Evolutionary conservation across 2,797 vertebrate species (phyloP), one percentile per base, ranked within the genome.

Genomic region (Podargus strigoides): DNA sequence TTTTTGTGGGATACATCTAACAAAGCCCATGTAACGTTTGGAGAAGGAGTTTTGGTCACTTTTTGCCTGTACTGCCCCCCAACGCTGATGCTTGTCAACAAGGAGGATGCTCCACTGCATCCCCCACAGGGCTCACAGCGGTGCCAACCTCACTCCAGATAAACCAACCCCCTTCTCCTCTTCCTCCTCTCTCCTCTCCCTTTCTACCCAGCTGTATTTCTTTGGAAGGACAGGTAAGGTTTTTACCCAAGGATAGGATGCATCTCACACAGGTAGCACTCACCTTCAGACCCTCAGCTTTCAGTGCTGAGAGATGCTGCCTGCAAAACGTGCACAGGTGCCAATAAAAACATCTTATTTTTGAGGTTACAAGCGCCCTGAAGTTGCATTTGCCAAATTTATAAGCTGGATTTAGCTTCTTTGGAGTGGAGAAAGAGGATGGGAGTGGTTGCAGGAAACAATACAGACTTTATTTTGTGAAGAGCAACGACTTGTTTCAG

Each of bases 41-140:
- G 11, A 56, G 23, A 26, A 17, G 42, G 67, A 85, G 39, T n/a
- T 52, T 32, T 50, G 82, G 49, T 32, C 24, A 19, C 59, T 36
- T 36, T 80, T 50, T 11, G 20, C 39, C 23, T 59, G 23, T 41
- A n/a, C n/a, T n/a, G n/a, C n/a, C n/a, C 36, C 60, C 56, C 44
- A 14, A 0, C 0, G 2, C 21, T 21, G 55, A 14, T 53, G 46
- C 17, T 17, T 37, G 23, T 32, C 53, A 41, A 60, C 2, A 34
- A 90, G 47, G 39, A 73, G 28, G 83, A 39, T 88, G 59, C 70
- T 91, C 37, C 41, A 68, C 14, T 4, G 1, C 41, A 7, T 63
- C 64, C 47, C 37, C 53, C 10, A 0, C 0, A 0, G 16, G 21
- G 42, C 22, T 67, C 39, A 37, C 47, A 30, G 46, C 0, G 2